Conservation (phyloP, 2,888 invertebrate genomes). For the Danaus chrysippus region DNA sequence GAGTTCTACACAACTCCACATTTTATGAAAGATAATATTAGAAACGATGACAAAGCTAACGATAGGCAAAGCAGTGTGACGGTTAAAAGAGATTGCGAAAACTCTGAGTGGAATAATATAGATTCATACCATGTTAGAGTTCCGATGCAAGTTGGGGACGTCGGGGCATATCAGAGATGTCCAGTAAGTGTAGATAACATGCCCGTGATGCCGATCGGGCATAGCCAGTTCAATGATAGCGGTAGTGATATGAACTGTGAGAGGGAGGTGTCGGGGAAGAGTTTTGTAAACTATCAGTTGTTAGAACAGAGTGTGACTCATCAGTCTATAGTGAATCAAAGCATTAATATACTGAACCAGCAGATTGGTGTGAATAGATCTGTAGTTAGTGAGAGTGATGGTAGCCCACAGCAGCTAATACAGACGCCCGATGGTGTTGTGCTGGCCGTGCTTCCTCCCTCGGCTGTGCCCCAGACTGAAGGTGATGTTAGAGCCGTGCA, state of each 20-base stretch:
- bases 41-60: conserved; percentile 47
- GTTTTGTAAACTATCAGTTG: conserved; percentile 75
- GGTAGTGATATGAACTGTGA: conserved; percentile 58
- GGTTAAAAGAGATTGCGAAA: conserved; percentile 51
- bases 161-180: conserved; percentile 62
- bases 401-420: conserved; percentile 59
- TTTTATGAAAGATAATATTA: conserved; percentile 53
- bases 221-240: conserved; percentile 61
- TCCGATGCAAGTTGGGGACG: conserved; percentile 51
- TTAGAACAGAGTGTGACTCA: conserved; percentile 76
- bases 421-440: conserved; percentile 72
- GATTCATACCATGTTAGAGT: conserved; percentile 56
- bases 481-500: conserved; percentile 55
- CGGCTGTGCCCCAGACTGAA: conserved; percentile 45
- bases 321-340: conserved; percentile 75
- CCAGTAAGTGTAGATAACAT: conserved; percentile 53
- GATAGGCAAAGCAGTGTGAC: conserved; percentile 38
- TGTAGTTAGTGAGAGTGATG: conserved; percentile 59
- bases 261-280: conserved; percentile 60
- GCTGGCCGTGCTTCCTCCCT: conserved; percentile 64
- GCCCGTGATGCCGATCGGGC: conserved; percentile 55
- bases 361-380: conserved; percentile 69
- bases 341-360: conserved; percentile 75
- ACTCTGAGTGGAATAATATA: conserved; percentile 39
- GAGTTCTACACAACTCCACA: conserved; percentile 57